phyloP scores from a whole-genome alignment of 30 jellyfish, hydroid and myxozoan species.

The Aurelia aurita region DNA sequence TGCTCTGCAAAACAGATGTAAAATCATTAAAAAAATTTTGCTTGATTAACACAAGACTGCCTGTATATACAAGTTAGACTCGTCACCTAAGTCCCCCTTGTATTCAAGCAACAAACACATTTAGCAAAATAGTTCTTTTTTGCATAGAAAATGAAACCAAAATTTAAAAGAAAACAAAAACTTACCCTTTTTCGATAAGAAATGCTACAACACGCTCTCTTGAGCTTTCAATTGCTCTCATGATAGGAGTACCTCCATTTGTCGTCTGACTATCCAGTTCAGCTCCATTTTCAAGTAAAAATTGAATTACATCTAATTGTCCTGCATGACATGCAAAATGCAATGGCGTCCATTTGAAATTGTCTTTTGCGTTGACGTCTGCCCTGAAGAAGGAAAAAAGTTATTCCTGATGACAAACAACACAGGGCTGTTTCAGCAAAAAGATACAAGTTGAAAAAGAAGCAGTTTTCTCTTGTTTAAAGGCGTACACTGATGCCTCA shows the following conservation, averaged over 20 bases:
- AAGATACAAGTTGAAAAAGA: too few relatives aligned
- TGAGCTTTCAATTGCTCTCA: slow-evolving; percentile 96
- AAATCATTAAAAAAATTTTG: too few relatives aligned
- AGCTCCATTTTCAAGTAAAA: slow-evolving; percentile 86
- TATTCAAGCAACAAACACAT: too few relatives aligned
- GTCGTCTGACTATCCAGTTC: slow-evolving; percentile 80
- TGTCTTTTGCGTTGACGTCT: slow-evolving; percentile 87
- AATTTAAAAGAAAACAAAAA: not conserved
- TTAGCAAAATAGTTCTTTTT: too few relatives aligned
- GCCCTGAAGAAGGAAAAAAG: slow-evolving; percentile 70
- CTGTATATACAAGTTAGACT: too few relatives aligned
- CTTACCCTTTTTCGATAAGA: slow-evolving; percentile 91
- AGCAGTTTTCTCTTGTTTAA: too few relatives aligned
- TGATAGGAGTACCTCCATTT: slow-evolving; percentile 96
- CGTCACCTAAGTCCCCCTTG: too few relatives aligned
- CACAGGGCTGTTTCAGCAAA: too few relatives aligned
- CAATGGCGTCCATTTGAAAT: slow-evolving; percentile 93
- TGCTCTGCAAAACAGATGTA: slow-evolving; percentile 58
- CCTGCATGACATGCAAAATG: slow-evolving; percentile 98
- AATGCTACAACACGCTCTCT: slow-evolving; percentile 75
- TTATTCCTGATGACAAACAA: too few relatives aligned
- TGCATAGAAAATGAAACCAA: not conserved
- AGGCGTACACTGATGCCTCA: too few relatives aligned
- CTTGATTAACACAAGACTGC: too few relatives aligned
- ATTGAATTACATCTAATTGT: slow-evolving; percentile 85